Percentiles rank a stretch among this genome's conserved stretches.
Conservation (phyloP, 2,888 invertebrate genomes). For the Rhagonycha fulva region DNA sequence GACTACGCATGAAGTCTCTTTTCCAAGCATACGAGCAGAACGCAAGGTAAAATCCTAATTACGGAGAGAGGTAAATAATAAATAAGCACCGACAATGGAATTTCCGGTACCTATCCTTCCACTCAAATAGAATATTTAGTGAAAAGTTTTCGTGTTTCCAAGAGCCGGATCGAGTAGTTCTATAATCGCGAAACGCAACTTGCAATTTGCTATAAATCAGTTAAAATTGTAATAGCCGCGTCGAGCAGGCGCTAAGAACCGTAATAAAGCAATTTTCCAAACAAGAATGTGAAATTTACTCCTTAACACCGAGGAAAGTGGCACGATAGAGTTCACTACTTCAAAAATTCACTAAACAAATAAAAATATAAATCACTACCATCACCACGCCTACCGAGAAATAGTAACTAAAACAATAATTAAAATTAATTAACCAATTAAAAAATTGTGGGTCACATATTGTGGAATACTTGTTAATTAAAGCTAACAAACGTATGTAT, state of each 20-base stretch:
- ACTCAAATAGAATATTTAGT: background rate
- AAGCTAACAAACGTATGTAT: background rate
- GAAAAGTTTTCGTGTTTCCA: constrained; percentile 13
- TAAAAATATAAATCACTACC: background rate
- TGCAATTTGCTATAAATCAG: constrained; percentile 35
- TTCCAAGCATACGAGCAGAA: background rate
- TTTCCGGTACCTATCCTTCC: constrained; percentile 18
- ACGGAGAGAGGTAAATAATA: background rate
- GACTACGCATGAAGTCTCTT: background rate
- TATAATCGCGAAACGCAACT: constrained; percentile 32
- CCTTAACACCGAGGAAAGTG: background rate
- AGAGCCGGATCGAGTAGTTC: constrained; percentile 27
- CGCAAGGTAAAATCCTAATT: background rate
- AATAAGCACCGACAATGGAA: background rate
- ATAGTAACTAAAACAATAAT: background rate
- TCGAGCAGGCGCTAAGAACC: constrained; percentile 28
- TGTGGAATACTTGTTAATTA: background rate
- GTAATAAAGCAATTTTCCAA: constrained; percentile 40
- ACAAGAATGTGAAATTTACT: constrained; percentile 28
- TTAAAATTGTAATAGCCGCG: constrained; percentile 29
- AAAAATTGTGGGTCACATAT: background rate
- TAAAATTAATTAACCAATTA: background rate
- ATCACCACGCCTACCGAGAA: background rate
- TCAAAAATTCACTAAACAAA: background rate
- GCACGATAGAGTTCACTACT: background rate